Conservation (phyloP, 2,113 vertebrate species). For the Chauna torquata region DNA sequence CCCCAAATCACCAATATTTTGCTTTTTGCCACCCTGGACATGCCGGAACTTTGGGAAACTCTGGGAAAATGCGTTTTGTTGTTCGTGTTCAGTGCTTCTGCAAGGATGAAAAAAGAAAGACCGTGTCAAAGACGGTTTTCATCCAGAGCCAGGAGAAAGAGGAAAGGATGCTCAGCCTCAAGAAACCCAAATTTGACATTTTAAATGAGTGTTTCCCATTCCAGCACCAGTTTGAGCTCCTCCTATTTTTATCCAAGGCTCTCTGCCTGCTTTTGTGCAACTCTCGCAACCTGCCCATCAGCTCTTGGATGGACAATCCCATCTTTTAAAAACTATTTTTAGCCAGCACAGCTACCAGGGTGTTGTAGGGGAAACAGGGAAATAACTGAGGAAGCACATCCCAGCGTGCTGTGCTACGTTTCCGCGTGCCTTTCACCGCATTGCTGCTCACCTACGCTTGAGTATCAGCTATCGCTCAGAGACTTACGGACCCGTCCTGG, state of each 20-base stretch:
- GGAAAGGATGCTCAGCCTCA: not conserved
- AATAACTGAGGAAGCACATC: not conserved
- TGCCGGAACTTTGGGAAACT: not conserved
- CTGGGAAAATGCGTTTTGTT: not conserved
- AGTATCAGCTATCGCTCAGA: not conserved
- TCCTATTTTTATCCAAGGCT: not conserved
- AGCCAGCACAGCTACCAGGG: not conserved
- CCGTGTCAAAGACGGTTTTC: not conserved
- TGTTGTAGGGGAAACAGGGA: not conserved
- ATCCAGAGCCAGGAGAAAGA: not conserved
- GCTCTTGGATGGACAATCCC: too few relatives aligned
- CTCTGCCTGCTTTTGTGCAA: not conserved
- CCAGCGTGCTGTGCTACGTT: not conserved
- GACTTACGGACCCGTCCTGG: not conserved
- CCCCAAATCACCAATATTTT: not conserved
- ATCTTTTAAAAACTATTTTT: not conserved
- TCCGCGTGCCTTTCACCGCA: too few relatives aligned
- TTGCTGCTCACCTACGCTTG: not conserved
- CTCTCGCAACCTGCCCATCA: not conserved
- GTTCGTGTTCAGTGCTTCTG: not conserved
- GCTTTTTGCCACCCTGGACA: not conserved
- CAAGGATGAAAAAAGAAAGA: not conserved
- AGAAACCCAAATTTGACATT: not conserved
- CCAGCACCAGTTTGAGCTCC: not conserved
- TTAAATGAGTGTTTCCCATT: not conserved